Evolutionary conservation across 2,888 invertebrate genomes (phyloP), one percentile per base, ranked within the genome.

Genomic region (Blera fallax): DNA sequence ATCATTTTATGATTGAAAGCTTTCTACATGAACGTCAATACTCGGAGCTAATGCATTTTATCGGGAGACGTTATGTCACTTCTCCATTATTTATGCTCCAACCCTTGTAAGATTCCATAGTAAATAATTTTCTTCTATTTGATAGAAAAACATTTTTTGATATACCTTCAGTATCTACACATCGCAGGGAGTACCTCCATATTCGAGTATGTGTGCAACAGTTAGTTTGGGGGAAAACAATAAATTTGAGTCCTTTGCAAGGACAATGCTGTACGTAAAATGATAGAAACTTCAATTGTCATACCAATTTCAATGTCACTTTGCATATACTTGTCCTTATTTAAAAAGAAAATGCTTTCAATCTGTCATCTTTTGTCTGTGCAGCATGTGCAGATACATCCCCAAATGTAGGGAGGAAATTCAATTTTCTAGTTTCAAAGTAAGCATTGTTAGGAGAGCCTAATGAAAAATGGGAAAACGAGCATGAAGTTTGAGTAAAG

Each of bases 21-120:
- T 18, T 18, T 62, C 45, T 29, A 5, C 16, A 18, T 11, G 11
- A 40, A 45, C n/a, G 45, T 45, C 62, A 62, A 16, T 29, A n/a
- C n/a, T n/a, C n/a, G n/a, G n/a, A 29, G 14, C 62, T 45, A 62
- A 62, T 62, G 45, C 43, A 62, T 62, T 62, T 29, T 32, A 45
- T 62, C 16, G 14, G 6, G 18, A 27, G n/a, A 24, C 24, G 1
- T 10, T 18, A n/a, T 62, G 45, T 29, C 43, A 62, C n/a, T 62
- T 62, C 43, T 10, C 48, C 8, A 21, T 21, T 48, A 50, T 7
- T 16, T 43, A 43, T 8, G 0, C 6, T 14, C 7, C 6, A 43
- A 1, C 6, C 6, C 7, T 14, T 43, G 6, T 34, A 4, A 24
- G 34, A 34, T n/a, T n/a, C n/a, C n/a, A n/a, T 34, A 2, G 34